Evolutionary conservation across 2,888 invertebrate species (phyloP), one percentile per base, ranked within the genome.

Genomic region (Nemurella pictetii): DNA sequence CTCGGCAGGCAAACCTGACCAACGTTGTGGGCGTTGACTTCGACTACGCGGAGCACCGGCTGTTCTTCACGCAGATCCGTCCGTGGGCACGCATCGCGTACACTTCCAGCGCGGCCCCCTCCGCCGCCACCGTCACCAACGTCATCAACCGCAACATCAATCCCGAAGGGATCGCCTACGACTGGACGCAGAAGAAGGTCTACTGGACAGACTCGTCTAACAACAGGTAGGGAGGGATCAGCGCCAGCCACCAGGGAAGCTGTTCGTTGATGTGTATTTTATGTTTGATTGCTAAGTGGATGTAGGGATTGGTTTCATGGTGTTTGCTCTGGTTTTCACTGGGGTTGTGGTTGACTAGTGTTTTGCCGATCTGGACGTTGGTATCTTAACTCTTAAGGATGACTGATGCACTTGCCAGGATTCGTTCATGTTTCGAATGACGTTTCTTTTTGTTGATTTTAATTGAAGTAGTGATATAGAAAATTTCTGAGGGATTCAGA

Each of bases 141-240:
- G 93, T 97, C 0, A 93, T 96, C 36, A 94, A 91, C 87, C 94
- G 94, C 89, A 95, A 96, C 28, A 96, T 97, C 84, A 97, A 97
- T 90, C 97, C 98, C 0, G 97, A 98, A 90, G 97, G 98, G 3
- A 96, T 98, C 86, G 97, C 98, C 0, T 98, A 98, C 89, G 99
- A 99, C 89, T 99, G 99, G 99, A 97, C 99, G 0, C 97, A 97
- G 88, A 96, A 96, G 89, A 99, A 98, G 90, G 94, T 99, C 72
- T 99, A 99, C 90, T 99, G 98, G 98, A 98, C 99, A 0, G 99
- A 99, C 89, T 97, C 97, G 32, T 95, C 96, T 0, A 98, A 98
- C 88, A 97, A 97, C 88, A 86, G 81, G 81, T 81, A 20, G 27
- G n/a, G n/a, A n/a, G n/a, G n/a, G n/a, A n/a, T n/a, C n/a, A n/a